phyloP scores from a whole-genome alignment of 2,797 vertebrate genomes.

The Thalassophryne amazonica region DNA sequence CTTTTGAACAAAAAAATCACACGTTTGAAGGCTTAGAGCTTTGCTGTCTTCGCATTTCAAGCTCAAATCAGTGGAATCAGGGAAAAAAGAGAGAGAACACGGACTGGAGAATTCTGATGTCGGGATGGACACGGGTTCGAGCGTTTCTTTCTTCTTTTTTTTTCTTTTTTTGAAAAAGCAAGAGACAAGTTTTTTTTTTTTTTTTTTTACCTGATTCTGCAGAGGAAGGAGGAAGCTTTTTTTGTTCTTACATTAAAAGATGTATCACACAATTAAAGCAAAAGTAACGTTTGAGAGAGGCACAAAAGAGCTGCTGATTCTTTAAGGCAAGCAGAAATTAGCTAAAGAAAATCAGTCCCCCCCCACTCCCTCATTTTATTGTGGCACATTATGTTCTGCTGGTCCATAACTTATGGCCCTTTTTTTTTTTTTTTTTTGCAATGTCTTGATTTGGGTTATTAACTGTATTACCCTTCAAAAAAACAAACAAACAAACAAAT shows the following conservation, averaged over 20 bases:
- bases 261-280: constrained; percentile 70
- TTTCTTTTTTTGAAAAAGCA: constrained; percentile 75
- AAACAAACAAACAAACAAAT: too few relatives aligned
- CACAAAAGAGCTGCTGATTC: too few relatives aligned
- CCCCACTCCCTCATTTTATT: too few relatives aligned
- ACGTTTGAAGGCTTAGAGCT: constrained; percentile 95
- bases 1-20: constrained; percentile 98
- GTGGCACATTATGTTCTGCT: too few relatives aligned
- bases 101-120: constrained; percentile 86
- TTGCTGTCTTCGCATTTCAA: constrained; percentile 91
- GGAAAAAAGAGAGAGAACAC: constrained; percentile 69
- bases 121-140: constrained; percentile 83
- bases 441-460: too few relatives aligned
- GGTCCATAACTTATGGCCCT: too few relatives aligned
- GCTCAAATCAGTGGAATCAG: constrained; percentile 92
- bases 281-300: constrained; percentile 55
- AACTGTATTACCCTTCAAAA: too few relatives aligned
- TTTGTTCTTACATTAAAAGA: constrained; percentile 74
- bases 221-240: constrained; percentile 72
- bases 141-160: constrained; percentile 66
- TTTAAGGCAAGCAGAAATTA: too few relatives aligned
- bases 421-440: too few relatives aligned
- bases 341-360: too few relatives aligned
- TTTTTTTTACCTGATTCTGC: constrained; percentile 84
- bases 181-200: constrained; percentile 79